phyloP scores from a whole-genome alignment of 2,888 invertebrate species.

The Patella caerulea region DNA sequence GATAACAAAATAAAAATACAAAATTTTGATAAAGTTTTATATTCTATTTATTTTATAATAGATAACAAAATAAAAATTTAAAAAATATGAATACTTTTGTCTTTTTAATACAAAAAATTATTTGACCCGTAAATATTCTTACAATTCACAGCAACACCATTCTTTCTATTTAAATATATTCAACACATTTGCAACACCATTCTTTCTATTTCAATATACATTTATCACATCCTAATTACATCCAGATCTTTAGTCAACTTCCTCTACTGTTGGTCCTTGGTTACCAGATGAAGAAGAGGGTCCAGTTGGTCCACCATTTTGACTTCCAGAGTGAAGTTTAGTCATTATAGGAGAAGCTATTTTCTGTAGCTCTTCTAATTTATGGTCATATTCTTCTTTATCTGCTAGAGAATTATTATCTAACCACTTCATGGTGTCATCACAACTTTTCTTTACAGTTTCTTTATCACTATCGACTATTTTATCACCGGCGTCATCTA shows the following conservation, averaged over 20 bases:
- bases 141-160: too few relatives aligned
- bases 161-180: too few relatives aligned
- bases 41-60: too few relatives aligned
- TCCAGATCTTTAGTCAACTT: conserved; percentile 73
- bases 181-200: too few relatives aligned
- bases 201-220: too few relatives aligned
- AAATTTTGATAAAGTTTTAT: too few relatives aligned
- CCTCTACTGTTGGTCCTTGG: conserved; percentile 76
- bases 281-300: conserved; percentile 41
- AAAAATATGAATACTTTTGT: too few relatives aligned
- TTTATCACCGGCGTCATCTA: conserved; percentile 76
- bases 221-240: too few relatives aligned
- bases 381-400: conserved; percentile 82
- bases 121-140: too few relatives aligned
- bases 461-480: conserved; percentile 80
- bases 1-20: too few relatives aligned
- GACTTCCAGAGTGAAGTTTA: conserved; percentile 56
- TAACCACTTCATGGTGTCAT: conserved; percentile 83
- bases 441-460: conserved; percentile 73
- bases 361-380: conserved; percentile 82
- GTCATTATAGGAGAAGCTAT: conserved; percentile 86
- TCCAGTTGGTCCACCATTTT: conserved; percentile 28
- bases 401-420: conserved; percentile 85
- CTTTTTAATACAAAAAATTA: too few relatives aligned
- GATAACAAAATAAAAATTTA: too few relatives aligned